These are phyloP conservation scores for Coenonympha arcania DNA, from an alignment of 2,888 invertebrate species.

Conservation along the genomic window DNA sequence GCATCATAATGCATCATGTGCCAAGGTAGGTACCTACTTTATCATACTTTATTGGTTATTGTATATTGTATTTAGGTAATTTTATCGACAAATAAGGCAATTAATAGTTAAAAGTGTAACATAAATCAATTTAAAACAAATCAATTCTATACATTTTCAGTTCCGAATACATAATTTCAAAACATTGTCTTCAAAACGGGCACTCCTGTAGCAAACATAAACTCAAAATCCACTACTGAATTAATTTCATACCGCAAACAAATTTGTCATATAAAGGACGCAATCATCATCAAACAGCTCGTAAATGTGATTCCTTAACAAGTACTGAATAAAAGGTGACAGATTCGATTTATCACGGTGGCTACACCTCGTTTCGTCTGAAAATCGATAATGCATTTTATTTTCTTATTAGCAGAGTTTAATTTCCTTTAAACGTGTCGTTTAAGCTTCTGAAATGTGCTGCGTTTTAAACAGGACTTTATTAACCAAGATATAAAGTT, in stretches of 20 bases:
- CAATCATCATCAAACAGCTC: constrained; percentile 14
- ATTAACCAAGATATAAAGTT: not conserved
- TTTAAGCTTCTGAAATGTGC: not conserved
- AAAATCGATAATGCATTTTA: not conserved
- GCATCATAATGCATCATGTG: too few relatives aligned
- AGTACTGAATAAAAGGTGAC: constrained; percentile 10
- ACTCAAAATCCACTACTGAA: constrained; percentile 9
- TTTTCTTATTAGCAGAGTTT: not conserved
- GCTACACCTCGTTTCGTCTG: not conserved
- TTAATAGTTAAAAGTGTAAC: too few relatives aligned
- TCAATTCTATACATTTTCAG: not conserved
- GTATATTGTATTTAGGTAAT: too few relatives aligned
- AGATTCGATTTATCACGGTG: not conserved
- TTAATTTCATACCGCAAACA: constrained; percentile 1
- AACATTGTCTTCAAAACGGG: not conserved
- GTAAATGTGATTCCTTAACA: constrained; percentile 9
- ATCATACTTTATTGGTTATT: too few relatives aligned
- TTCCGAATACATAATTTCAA: not conserved
- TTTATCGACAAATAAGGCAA: too few relatives aligned
- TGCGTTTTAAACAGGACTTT: not conserved
- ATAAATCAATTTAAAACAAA: too few relatives aligned
- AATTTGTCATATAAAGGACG: constrained; percentile 12
- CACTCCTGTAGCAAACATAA: not conserved
- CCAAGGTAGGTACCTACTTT: too few relatives aligned
- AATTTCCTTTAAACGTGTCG: not conserved